These are phyloP conservation scores for Anhinga anhinga DNA, from an alignment of 2,113 vertebrate species.

Conservation along the genomic window DNA sequence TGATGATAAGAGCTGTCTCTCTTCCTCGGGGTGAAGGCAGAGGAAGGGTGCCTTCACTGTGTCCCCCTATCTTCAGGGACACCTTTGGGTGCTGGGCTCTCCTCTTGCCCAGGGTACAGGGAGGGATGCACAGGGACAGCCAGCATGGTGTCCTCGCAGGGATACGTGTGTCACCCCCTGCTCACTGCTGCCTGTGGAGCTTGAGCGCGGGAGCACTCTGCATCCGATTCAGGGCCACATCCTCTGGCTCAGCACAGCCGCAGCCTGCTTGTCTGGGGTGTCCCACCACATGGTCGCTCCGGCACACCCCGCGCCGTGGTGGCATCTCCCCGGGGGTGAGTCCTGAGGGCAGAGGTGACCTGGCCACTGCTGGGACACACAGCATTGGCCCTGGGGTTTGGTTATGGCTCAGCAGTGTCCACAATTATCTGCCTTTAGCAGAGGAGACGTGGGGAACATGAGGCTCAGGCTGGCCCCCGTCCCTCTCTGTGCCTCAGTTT, in stretches of 20 bases:
- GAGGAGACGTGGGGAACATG: neutral
- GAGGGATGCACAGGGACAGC: rapidly evolving
- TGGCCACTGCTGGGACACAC: neutral
- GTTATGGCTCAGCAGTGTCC: neutral
- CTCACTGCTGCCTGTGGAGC: neutral
- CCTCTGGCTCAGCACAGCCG: rapidly evolving
- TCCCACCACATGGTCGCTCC: neutral
- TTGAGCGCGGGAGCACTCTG: rapidly evolving
- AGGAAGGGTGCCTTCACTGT: too few relatives aligned
- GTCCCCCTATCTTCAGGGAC: neutral
- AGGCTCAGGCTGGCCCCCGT: neutral
- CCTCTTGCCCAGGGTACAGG: neutral
- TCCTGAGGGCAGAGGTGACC: neutral
- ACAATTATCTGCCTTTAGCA: neutral
- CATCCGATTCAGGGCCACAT: rapidly evolving
- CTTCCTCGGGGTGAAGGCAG: neutral
- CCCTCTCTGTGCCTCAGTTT: neutral
- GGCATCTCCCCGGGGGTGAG: neutral
- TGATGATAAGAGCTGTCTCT: neutral
- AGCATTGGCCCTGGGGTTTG: neutral
- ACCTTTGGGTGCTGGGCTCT: neutral
- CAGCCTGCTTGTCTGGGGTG: neutral
- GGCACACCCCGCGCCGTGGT: rapidly evolving
- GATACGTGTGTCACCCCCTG: neutral
- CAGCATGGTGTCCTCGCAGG: rapidly evolving